Evolutionary conservation across 2,797 vertebrate species (phyloP).

Genomic region (Enteromius viviparus): DNA sequence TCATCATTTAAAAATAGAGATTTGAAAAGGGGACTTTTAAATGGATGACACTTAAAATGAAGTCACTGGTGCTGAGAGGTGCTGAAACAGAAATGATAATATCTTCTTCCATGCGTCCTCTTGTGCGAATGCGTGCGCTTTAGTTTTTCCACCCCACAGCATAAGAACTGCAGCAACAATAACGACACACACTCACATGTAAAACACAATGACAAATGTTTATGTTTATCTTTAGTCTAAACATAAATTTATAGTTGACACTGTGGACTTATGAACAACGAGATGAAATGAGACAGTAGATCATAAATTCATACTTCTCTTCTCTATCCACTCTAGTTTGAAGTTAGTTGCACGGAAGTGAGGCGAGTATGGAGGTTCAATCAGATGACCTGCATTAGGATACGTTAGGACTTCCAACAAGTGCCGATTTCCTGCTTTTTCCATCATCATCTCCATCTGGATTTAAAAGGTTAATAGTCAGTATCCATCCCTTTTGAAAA

Average conservation of each 20-base stretch:
- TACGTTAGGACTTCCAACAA: conserved; percentile 67
- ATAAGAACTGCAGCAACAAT: conserved; percentile 70
- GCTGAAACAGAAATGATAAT: conserved; percentile 75
- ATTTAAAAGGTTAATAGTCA: background rate
- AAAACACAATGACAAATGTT: conserved; percentile 9
- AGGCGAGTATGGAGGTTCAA: conserved; percentile 75
- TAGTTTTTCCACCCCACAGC: conserved; percentile 79
- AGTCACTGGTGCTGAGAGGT: conserved; percentile 57
- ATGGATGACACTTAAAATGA: background rate
- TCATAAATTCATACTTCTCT: conserved; percentile 50
- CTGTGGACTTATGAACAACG: background rate
- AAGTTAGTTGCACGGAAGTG: conserved; percentile 66
- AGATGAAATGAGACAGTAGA: background rate
- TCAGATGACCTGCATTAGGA: conserved; percentile 71
- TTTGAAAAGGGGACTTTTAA: background rate
- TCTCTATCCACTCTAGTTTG: background rate
- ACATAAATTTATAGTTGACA: background rate
- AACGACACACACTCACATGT: background rate
- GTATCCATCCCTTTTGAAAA: background rate
- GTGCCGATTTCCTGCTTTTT: conserved; percentile 66
- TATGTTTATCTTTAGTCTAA: background rate
- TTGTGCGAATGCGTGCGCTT: conserved; percentile 82
- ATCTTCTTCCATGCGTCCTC: conserved; percentile 86
- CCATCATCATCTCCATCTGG: conserved; percentile 66
- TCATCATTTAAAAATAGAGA: background rate